phyloP scores from a whole-genome alignment of 64 coral and sea anemone genomes.

The Porites lutea region DNA sequence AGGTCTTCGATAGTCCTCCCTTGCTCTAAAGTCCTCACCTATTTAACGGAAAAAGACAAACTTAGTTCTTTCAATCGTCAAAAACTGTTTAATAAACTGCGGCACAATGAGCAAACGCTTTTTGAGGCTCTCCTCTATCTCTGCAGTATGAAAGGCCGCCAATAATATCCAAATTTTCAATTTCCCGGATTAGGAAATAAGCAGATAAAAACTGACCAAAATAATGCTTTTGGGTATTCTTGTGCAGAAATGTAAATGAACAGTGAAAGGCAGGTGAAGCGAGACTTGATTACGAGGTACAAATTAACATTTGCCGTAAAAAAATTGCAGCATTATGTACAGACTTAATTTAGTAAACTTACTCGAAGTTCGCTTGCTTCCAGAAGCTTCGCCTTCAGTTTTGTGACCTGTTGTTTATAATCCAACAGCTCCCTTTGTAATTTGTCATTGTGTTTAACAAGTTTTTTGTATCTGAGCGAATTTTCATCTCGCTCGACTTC shows the following conservation, averaged over 20 bases:
- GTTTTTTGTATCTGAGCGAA: constrained; percentile 87
- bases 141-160: too few relatives aligned
- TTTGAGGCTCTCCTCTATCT: too few relatives aligned
- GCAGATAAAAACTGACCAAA: too few relatives aligned
- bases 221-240: too few relatives aligned
- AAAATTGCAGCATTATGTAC: background rate
- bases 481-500: constrained; percentile 91
- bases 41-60: background rate
- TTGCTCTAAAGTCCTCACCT: constrained; percentile 92
- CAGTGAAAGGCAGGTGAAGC: too few relatives aligned
- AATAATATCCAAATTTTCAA: too few relatives aligned
- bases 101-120: too few relatives aligned
- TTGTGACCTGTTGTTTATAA: constrained; percentile 87
- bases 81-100: background rate
- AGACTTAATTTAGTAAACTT: background rate
- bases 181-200: too few relatives aligned
- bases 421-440: constrained; percentile 89
- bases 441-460: constrained; percentile 93
- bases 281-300: too few relatives aligned
- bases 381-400: constrained; percentile 71
- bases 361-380: constrained; percentile 89
- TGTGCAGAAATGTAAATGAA: too few relatives aligned
- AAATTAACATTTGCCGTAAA: too few relatives aligned
- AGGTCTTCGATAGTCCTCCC: constrained; percentile 89
- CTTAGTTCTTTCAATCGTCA: background rate